These are phyloP conservation scores for Neotoma lepida DNA, from an alignment of 2,113 vertebrate species.

Conservation along the genomic window DNA sequence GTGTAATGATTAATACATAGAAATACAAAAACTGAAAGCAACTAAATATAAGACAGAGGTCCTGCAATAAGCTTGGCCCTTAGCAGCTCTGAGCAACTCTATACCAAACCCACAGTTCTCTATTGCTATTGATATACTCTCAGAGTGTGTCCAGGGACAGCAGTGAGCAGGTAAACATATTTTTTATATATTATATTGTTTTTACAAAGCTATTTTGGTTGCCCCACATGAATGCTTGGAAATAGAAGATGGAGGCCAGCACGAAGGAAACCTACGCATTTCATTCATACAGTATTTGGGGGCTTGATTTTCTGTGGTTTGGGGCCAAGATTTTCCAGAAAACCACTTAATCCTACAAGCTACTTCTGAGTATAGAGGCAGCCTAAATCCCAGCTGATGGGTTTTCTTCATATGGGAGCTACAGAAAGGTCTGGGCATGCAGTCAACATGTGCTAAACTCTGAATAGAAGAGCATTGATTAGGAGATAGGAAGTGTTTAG, in stretches of 20 bases:
- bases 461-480: background rate
- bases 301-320: conserved; percentile 65
- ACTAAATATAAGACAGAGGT: background rate
- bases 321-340: conserved; percentile 64
- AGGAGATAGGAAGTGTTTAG: background rate
- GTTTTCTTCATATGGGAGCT: background rate
- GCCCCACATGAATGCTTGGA: conserved; percentile 55
- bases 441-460: background rate
- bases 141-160: conserved; percentile 9
- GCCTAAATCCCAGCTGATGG: conserved; percentile 12
- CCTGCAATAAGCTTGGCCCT: background rate
- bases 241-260: conserved; percentile 40
- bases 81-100: background rate
- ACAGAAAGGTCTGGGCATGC: background rate
- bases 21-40: background rate
- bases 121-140: background rate
- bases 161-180: background rate
- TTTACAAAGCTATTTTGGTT: conserved; percentile 49
- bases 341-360: conserved; percentile 55
- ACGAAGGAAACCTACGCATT: conserved; percentile 64
- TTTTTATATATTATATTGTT: conserved; percentile 33
- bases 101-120: background rate
- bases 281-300: conserved; percentile 54
- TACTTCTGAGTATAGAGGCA: conserved; percentile 54
- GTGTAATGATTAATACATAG: background rate